phyloP scores from a whole-genome alignment of 2,113 vertebrate species.

The Zapus hudsonius region DNA sequence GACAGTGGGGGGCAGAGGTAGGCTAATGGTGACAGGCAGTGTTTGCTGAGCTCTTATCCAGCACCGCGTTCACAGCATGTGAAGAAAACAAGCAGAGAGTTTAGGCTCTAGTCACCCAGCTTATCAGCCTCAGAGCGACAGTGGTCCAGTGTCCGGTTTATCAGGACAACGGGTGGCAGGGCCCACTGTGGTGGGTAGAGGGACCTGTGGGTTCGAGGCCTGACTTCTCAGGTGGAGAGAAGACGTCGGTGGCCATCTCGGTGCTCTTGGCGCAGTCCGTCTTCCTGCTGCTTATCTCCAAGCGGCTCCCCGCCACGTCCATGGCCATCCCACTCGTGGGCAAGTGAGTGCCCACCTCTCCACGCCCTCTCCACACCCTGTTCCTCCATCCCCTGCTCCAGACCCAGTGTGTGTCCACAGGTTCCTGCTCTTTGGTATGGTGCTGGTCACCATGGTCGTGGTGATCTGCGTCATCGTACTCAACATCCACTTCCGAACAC shows the following conservation, averaged over 20 bases:
- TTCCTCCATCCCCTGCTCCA: background rate
- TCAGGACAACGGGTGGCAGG: background rate
- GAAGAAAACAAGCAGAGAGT: background rate
- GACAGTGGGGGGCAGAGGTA: background rate
- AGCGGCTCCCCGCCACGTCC: slow-evolving; percentile 93
- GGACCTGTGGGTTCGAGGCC: background rate
- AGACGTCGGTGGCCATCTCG: slow-evolving; percentile 95
- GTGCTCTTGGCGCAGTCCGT: slow-evolving; percentile 97
- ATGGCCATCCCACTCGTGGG: slow-evolving; percentile 93
- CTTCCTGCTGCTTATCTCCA: slow-evolving; percentile 96
- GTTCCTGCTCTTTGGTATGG: slow-evolving; percentile 98
- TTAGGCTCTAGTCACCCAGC: background rate
- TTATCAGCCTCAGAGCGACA: background rate
- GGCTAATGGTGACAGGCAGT: background rate
- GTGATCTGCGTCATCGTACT: slow-evolving; percentile 93
- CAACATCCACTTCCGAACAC: slow-evolving; percentile 96
- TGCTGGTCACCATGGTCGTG: slow-evolving; percentile 93
- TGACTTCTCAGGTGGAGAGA: slow-evolving; percentile 92
- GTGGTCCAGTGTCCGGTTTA: background rate
- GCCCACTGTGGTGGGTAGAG: background rate
- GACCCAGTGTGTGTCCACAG: slow-evolving; percentile 78
- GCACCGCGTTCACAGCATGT: background rate
- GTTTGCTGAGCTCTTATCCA: background rate
- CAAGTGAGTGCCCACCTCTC: slow-evolving; percentile 88
- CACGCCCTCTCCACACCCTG: rapidly evolving